Evolutionary conservation across 2,888 invertebrate genomes (phyloP), one percentile per base, ranked within the genome.

Genomic region (Acanthosepion esculentum): DNA sequence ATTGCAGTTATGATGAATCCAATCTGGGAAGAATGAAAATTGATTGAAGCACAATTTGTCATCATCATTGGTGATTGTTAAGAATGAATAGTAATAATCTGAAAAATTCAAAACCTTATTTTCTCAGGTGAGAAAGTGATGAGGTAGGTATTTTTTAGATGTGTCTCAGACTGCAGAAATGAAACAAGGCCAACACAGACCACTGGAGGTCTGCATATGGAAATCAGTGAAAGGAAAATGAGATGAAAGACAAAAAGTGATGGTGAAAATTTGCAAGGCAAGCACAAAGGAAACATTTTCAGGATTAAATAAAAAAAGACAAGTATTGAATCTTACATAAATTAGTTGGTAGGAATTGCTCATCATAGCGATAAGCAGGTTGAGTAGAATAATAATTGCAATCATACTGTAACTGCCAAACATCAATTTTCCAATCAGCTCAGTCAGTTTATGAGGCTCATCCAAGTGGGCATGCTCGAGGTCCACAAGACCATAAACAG

Each of bases 281-380:
- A 78, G n/a, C 12, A 78, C 12, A 29, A 64, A 29, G 12, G 78
- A 78, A 59, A 23, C 20, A 23, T 55, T 15, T 55, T 55, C 55
- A 18, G 18, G 4, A 18, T 59, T 20, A 59, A 59, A 59, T 23
- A 59, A 6, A 2, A 23, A 59, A 59, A 10, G 78, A 12, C 33
- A 78, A 78, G 78, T 78, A 33, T 15, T n/a, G 78, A 78, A n/a
- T 78, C 98, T 98, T 97, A 99, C 99, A 97, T 99, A 99, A 97
- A 99, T 99, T 95, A 99, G 98, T 97, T 99, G 99, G 98, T 99
- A 99, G 95, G 99, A 99, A 98, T 99, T 99, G 98, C 99, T 99
- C 99, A 99, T 99, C 99, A 99, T 99, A 96, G 99, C 99, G 97
- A 99, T 99, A 96, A 99, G 98, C 96, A 99, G 98, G 98, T 99